Evolutionary conservation across 2,888 invertebrate species (phyloP), one percentile per base, ranked within the genome.

Genomic region (Parapristionchus giblindavisi): DNA sequence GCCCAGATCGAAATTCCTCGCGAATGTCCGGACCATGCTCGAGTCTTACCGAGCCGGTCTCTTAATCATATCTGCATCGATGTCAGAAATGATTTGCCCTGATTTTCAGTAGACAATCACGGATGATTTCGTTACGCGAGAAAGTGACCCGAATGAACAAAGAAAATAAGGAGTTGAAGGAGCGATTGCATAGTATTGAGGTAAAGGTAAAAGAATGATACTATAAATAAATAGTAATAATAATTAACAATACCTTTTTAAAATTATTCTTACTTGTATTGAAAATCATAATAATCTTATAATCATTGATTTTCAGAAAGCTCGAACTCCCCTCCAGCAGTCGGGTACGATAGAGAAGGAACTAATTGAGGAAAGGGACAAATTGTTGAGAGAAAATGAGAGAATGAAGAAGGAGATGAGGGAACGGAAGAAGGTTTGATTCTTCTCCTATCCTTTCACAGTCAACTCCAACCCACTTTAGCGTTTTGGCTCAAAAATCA

Each of bases 121-220:
- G 40, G 14, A 77, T 80, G 43, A 72, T 81, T 14, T 77, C 81
- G 24, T 75, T 81, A 32, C 72, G 75, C 27, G 77, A 76, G 56
- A 81, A 81, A 63, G 60, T 78, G 36, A 40, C 70, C 14, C 27
- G 61, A 8, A 40, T 81, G 51, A 73, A 72, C 56, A 60, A 52
- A 63, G 68, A 68, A 63, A 76, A 76, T 52, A 70, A 70, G 70
- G 61, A 58, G 17, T 40, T 76, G 21, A 51, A 40, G 43, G 63
- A 66, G 51, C 21, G 58, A 36, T 27, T 70, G 6, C 51, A 75
- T 58, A 40, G 27, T 32, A 36, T 75, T 32, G 60, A 75, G 70
- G 68, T 56, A 21, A 17, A 40, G 3, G 17, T 29, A 14, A 5
- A 6, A 14, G 24, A 36, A n/a, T 40, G n/a, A n/a, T 17, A 56